Evolutionary conservation across 2,113 vertebrate species (phyloP).

Genomic region (Rhinopomastus cyanomelas): DNA sequence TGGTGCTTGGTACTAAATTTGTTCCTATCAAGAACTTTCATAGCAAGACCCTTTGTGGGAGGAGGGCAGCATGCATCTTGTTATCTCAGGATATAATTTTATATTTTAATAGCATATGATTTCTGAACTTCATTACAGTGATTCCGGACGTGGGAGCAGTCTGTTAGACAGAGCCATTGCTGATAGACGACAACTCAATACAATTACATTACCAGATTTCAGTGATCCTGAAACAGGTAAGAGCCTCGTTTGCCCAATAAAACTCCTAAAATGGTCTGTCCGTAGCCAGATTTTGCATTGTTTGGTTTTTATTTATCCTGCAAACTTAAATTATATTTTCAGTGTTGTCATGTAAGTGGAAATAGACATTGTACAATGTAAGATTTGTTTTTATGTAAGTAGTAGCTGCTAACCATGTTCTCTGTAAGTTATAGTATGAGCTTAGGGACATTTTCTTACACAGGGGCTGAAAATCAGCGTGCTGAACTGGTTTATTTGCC

Average conservation of each 20-base stretch:
- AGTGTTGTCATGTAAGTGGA: not conserved
- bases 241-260: not conserved
- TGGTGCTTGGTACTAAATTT: slow-evolving; percentile 31
- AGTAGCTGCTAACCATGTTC: not conserved
- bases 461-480: not conserved
- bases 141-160: slow-evolving; percentile 97
- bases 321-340: not conserved
- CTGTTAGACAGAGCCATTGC: slow-evolving; percentile 94
- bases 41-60: slow-evolving; percentile 40
- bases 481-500: not conserved
- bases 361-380: not conserved
- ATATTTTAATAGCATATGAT: slow-evolving; percentile 38
- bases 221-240: slow-evolving; percentile 97
- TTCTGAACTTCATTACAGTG: slow-evolving; percentile 78
- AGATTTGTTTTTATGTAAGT: not conserved
- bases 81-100: not conserved
- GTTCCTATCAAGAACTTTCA: slow-evolving; percentile 36
- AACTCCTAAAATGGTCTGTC: not conserved
- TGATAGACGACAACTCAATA: slow-evolving; percentile 93
- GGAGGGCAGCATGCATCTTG: slow-evolving; percentile 17
- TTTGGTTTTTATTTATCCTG: not conserved
- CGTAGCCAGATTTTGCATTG: not conserved
- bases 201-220: slow-evolving; percentile 96
- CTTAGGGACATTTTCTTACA: not conserved
- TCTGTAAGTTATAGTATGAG: not conserved